Base-by-base conservation (phyloP, 2,888 invertebrate genomes). In the Drosophila mimetica region DNA sequence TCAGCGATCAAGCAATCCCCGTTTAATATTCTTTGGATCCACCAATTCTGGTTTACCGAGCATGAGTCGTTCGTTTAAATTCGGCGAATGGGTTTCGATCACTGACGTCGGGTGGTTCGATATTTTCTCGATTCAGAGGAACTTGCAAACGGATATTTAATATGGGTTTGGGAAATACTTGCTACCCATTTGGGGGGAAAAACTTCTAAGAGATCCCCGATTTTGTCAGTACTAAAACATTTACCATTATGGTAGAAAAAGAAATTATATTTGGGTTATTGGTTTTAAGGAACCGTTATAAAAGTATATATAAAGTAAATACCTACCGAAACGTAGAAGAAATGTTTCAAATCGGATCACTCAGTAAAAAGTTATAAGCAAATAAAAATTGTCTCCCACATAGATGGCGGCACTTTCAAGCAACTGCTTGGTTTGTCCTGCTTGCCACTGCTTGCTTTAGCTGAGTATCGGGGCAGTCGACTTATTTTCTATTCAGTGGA, bases 81-180 rank as follows among this genome's bases (percentile, higher is more conserved):
- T 61, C 30, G 30, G 22, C 11, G 25, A 47, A 65, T 46, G 3
- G 28, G 22, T 61, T 61, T 22, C 30, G 44, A 46, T n/a, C 30
- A 30, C 22, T 47, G 66, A 53, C 51, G 52, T 39, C 16, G 22
- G 16, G 20, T 16, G 41, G 16, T 5, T 16, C 18, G 16, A 28
- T 42, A 11, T n/a, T 53, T 22, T 25, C 9, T 37, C 13, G 16
- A 30, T 30, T 61, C 30, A 3, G n/a, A 22, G 46, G 61, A 61
- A 18, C 22, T 13, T 4, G 11, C 34, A n/a, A 22, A 36, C 28
- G 9, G 42, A 18, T 36, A 28, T 28, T 30, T 7, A 9, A 44
- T 58, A 20, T 54, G 14, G 18, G 59, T 16, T 36, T 59, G 60
- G 36, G 60, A 16, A 60, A 60, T 44, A 60, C 46, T 22, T 2